Conservation (phyloP, 2,113 vertebrate genomes). For the Hyaena hyaena region DNA sequence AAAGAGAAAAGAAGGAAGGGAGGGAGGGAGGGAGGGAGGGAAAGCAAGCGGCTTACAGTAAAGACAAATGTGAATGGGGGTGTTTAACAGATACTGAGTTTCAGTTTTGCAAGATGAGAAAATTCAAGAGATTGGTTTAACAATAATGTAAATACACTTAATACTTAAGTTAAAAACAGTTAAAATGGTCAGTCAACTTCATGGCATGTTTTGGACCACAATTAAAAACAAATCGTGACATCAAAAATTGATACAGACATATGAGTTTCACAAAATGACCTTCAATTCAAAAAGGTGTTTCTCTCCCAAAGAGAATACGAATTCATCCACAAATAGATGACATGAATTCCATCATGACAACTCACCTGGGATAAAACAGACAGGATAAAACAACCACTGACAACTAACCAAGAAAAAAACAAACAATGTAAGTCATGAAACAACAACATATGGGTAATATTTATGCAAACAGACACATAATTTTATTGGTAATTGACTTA, state of each 20-base stretch:
- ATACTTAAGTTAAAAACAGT: not conserved
- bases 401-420: not conserved
- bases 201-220: not conserved
- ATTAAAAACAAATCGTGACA: not conserved
- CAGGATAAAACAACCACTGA: not conserved
- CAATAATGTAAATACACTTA: not conserved
- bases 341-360: not conserved
- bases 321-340: not conserved
- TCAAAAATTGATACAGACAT: not conserved
- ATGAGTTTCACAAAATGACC: not conserved
- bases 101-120: not conserved
- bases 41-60: not conserved
- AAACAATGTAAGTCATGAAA: not conserved
- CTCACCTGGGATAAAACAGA: not conserved
- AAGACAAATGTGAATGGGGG: not conserved
- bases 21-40: fast-evolving
- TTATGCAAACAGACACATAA: not conserved
- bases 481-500: not conserved
- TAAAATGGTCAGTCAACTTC: not conserved
- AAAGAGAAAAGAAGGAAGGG: not conserved
- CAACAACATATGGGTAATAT: not conserved
- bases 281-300: not conserved
- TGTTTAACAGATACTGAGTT: not conserved
- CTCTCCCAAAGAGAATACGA: not conserved
- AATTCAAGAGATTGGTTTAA: not conserved